Base-by-base conservation (phyloP, 30 jellyfish, hydroid and myxozoan genomes). In the Cassiopea xamachana region DNA sequence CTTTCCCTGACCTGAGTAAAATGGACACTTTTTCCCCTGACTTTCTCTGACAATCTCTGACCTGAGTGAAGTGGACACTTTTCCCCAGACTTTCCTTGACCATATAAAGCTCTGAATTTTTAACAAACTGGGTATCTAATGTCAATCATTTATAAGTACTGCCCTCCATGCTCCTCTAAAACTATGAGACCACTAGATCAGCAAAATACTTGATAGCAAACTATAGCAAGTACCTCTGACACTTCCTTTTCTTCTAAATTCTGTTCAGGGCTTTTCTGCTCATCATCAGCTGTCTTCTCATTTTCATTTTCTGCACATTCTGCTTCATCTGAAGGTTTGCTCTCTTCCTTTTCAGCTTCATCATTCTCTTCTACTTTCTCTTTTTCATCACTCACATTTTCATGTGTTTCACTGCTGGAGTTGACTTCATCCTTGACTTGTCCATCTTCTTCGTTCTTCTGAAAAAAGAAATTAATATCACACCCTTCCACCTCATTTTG, bases 341-440 rank as follows among this genome's bases (percentile, higher is more conserved):
- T 71, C 60, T 87, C 94, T 18, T 46, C 75, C 83, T 88, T 48
- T 49, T 78, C 81, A 27, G 46, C 85, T 27, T 74, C 87, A 19
- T 4, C 86, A 15, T 49, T 64, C 7, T 46, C 75, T 19, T 84
- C 92, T 18, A 39, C 48, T 71, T 71, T 43, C 39, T 71, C 80
- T 19, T 43, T 71, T 55, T 71, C 80, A 4, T 71, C 80, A 19
- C 1, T 43, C 15, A 71, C 15, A 71, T 16, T 19, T 43, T 71
- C 80, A n/a, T 59, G 60, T 48, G 39, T 73, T 43, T 48, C 91
- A 62, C 48, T 46, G 13, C 39, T 39, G 5, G 74, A 3, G 16
- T 15, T 51, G 47, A n/a, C 85, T 84, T 84, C 77, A 1, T 59
- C 86, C 49, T 72, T 73, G 1, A 44, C 78, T 7, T 61, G 69